Percentiles rank a stretch among this genome's conserved stretches.
Conservation (phyloP, 1,140 invertebrate species). For the Goniozus legneri region DNA sequence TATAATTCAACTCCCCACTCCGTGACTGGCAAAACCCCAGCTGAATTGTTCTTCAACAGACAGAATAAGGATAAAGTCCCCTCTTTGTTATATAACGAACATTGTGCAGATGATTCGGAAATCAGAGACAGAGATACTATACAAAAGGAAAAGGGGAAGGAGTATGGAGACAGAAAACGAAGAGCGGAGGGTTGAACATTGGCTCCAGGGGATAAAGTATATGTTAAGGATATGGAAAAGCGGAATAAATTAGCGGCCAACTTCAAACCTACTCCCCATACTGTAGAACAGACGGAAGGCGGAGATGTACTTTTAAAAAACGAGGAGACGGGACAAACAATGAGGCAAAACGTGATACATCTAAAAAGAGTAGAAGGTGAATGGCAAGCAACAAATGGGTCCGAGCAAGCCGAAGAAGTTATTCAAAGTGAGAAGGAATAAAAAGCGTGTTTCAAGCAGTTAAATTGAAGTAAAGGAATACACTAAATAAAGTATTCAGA, state of each 20-base stretch:
- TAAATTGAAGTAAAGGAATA: no score
- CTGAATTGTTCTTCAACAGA: neutral
- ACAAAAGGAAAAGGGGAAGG: neutral
- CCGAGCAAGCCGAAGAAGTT: no score
- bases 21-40: neutral
- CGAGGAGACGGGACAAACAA: neutral
- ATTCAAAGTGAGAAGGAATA: no score
- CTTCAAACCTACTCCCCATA: neutral
- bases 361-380: neutral
- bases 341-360: neutral
- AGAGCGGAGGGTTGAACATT: slow-evolving; percentile 9
- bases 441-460: no score
- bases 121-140: neutral
- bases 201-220: neutral
- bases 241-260: neutral
- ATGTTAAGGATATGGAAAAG: neutral
- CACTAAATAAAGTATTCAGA: no score
- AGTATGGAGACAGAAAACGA: slow-evolving; percentile 16
- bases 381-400: no score
- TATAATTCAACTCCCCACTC: neutral
- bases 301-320: neutral
- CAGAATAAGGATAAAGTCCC: neutral
- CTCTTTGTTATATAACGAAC: neutral
- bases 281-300: neutral
- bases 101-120: neutral